Conservation (phyloP, 2,888 invertebrate species). For the Hirtodrosophila duncani region DNA sequence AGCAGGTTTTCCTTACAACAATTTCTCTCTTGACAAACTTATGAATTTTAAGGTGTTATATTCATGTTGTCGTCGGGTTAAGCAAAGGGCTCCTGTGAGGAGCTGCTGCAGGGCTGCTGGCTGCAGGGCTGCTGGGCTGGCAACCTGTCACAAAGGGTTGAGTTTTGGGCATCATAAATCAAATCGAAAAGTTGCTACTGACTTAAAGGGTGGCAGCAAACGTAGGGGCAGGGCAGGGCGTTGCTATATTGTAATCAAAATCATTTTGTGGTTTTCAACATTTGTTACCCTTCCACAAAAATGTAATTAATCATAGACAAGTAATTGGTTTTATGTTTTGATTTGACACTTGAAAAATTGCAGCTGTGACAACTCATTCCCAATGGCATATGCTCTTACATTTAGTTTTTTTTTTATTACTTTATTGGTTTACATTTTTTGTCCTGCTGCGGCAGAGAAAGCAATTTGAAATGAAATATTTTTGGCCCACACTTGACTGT, state of each 20-base stretch:
- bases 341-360: constrained; percentile 71
- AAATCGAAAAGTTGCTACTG: constrained; percentile 35
- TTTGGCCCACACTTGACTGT: too few relatives aligned
- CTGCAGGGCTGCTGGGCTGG: background rate
- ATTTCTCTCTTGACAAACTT: constrained; percentile 50
- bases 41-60: constrained; percentile 71
- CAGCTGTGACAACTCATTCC: constrained; percentile 60
- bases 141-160: constrained; percentile 48
- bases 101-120: constrained; percentile 1
- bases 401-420: background rate
- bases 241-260: constrained; percentile 51
- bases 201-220: constrained; percentile 1
- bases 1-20: background rate
- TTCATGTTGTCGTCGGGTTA: constrained; percentile 39
- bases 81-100: constrained; percentile 24
- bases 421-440: background rate
- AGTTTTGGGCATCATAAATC: constrained; percentile 54
- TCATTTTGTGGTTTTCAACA: constrained; percentile 65
- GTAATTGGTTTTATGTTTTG: constrained; percentile 69
- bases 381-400: constrained; percentile 5
- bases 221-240: constrained; percentile 11
- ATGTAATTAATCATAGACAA: constrained; percentile 62
- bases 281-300: constrained; percentile 22
- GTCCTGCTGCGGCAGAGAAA: constrained; percentile 1
- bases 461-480: constrained; percentile 3